Conservation (phyloP, 2,113 vertebrate species). For the Ciconia maguari region DNA sequence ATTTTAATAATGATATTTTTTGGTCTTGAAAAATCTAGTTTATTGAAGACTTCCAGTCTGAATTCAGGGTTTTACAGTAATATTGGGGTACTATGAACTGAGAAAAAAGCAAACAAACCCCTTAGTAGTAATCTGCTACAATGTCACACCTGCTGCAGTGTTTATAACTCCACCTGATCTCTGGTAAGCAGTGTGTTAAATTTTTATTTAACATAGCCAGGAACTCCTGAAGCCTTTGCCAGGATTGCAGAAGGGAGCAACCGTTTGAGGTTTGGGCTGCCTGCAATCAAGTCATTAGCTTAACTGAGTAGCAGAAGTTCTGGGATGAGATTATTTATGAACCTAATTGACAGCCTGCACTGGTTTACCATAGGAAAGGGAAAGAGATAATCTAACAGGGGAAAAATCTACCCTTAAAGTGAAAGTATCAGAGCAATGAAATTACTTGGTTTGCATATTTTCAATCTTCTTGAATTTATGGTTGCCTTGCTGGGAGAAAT, state of each 20-base stretch:
- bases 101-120: not conserved
- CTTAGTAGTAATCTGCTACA: not conserved
- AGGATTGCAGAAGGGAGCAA: not conserved
- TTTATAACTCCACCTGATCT: not conserved
- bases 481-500: not conserved
- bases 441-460: constrained; percentile 4
- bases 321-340: constrained; percentile 6
- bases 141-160: not conserved
- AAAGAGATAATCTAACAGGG: not conserved
- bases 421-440: not conserved
- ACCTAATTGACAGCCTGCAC: constrained; percentile 7
- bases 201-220: not conserved
- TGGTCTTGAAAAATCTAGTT: not conserved
- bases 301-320: constrained; percentile 17
- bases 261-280: not conserved
- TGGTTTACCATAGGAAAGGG: not conserved
- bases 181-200: not conserved
- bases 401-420: not conserved
- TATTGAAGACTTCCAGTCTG: not conserved
- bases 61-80: not conserved
- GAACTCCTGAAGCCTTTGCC: not conserved
- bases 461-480: not conserved
- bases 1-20: not conserved
- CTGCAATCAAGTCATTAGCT: constrained; percentile 40
- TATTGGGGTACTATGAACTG: not conserved